A percentile compares a stretch with the other conserved stretches of the same genome.
Evolutionary conservation across 2,113 vertebrate genomes (phyloP).

Genomic region (Aphyosemion australe): DNA sequence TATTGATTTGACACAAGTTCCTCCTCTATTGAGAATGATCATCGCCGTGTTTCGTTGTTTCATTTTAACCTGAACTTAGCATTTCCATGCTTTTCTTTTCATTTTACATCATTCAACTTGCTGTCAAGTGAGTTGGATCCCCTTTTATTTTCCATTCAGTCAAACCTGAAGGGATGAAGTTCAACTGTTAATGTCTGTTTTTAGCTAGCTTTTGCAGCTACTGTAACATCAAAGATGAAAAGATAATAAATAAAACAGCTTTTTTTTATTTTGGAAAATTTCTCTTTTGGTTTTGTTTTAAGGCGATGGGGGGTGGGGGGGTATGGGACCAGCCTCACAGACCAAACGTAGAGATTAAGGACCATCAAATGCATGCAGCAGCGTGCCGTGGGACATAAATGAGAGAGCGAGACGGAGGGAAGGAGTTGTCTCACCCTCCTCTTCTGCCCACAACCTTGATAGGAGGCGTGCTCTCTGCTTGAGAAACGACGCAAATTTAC

Average conservation of each 20-base stretch:
- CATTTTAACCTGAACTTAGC: conserved; percentile 24
- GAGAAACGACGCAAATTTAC: conserved; percentile 71
- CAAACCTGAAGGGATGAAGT: conserved; percentile 51
- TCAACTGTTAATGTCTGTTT: conserved; percentile 80
- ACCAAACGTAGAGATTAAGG: conserved; percentile 60
- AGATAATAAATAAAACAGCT: conserved; percentile 44
- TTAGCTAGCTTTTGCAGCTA: conserved; percentile 85
- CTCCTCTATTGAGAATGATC: conserved; percentile 48
- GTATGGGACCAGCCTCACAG: conserved; percentile 49
- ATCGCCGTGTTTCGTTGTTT: conserved; percentile 21
- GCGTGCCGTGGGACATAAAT: conserved; percentile 71
- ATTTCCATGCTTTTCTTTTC: conserved; percentile 13
- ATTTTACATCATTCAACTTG: conserved; percentile 6
- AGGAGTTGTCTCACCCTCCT: conserved; percentile 43
- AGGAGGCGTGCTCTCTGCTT: conserved; percentile 61
- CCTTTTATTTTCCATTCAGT: conserved; percentile 28
- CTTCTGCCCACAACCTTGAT: conserved; percentile 58
- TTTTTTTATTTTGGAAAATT: conserved; percentile 47
- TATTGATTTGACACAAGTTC: conserved; percentile 22
- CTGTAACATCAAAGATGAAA: conserved; percentile 87
- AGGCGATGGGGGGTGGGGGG: conserved; percentile 45
- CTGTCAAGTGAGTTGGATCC: conserved; percentile 35
- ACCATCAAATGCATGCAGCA: conserved; percentile 71
- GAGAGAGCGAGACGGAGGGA: conserved; percentile 39
- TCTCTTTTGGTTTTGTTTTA: conserved; percentile 53